These are phyloP conservation scores for Euura lappo DNA, from an alignment of 1,140 invertebrate species.

Conservation along the genomic window DNA sequence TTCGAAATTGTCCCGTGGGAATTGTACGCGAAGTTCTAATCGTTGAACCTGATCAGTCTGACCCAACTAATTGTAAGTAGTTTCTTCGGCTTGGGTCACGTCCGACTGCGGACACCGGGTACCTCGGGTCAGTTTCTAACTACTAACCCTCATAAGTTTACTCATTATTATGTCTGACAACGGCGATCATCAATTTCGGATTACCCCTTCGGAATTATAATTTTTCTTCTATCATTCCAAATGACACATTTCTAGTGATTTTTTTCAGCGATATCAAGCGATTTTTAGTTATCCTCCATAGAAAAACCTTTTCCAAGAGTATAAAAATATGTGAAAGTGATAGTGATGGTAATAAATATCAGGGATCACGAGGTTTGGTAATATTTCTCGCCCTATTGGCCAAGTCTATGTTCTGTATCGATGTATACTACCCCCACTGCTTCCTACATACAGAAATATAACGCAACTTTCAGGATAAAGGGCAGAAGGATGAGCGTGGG, in stretches of 20 bases:
- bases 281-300: no score
- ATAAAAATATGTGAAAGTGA: no score
- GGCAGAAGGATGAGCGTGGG: background rate
- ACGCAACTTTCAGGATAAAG: background rate
- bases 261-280: no score
- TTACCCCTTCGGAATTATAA: no score
- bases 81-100: background rate
- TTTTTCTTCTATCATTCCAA: no score
- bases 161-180: no score
- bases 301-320: no score
- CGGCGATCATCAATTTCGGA: no score
- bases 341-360: background rate
- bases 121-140: background rate
- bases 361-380: conserved; percentile 1
- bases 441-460: no score
- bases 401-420: background rate
- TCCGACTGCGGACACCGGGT: background rate
- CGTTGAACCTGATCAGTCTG: background rate
- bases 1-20: no score
- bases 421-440: background rate
- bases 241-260: no score
- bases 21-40: background rate
- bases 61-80: background rate
- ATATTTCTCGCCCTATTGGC: conserved; percentile 13
- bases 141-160: no score